Evolutionary conservation across 1,140 invertebrate species (phyloP), one percentile per base, ranked within the genome.

Genomic region (Drosophila kanapiae): DNA sequence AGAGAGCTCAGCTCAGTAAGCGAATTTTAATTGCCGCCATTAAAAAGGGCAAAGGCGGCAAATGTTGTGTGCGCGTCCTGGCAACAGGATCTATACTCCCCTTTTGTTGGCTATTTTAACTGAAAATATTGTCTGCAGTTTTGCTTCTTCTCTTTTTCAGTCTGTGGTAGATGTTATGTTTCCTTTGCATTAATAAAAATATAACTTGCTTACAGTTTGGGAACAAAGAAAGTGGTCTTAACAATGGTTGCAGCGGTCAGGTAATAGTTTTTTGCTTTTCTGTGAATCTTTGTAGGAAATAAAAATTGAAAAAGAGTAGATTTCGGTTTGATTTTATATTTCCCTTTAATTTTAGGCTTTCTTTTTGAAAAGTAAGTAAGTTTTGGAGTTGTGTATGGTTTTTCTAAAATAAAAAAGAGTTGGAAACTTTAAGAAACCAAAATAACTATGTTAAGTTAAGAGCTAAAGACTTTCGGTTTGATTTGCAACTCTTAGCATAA

Each of bases 11-110:
- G 37, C 53, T 38, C 27, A 59, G 69, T 74, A 74, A 74, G 70
- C 70, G 70, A 74, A 60, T 72, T 72, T 74, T 74, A 74, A 74
- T 74, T 74, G 70, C 68, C 45, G n/a, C 37, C 43, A 42, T 72
- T 51, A 40, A 71, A 70, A 49, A 59, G 27, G 27, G 65, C 23
- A 60, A 62, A 43, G 38, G 56, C 62, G 57, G 57, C 29, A 14
- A 64, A 60, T 64, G 54, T 31, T 16, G 13, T 29, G 45, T 47
- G 16, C 11, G 48, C 27, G 56, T 60, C 23, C 8, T 59, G 60
- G 53, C 37, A 63, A 40, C 54, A 60, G 61, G 61, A 37, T 31
- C 35, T 40, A 59, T 59, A 23, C 18, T n/a, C 31, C 7, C 10
- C 23, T 10, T 13, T n/a, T 62, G 35, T 33, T 61, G 54, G 10